Percentiles rank a stretch among this genome's conserved stretches.
phyloP scores from a whole-genome alignment of 1,140 invertebrate genomes.

The Listronotus oregonensis region DNA sequence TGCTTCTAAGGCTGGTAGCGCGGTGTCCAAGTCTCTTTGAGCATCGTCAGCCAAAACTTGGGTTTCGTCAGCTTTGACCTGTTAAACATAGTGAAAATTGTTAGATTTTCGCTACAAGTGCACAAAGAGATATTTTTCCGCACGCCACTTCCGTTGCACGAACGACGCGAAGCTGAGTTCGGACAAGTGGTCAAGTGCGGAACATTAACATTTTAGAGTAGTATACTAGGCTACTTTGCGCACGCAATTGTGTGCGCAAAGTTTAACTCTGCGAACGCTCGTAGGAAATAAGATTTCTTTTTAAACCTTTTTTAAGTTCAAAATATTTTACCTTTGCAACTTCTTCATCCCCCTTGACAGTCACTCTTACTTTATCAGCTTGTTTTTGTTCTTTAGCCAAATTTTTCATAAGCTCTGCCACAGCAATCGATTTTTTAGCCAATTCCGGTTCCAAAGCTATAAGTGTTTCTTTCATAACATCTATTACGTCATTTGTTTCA shows the following conservation, averaged over 20 bases:
- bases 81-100: too few species aligned
- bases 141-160: too few species aligned
- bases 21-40: constrained; percentile 80
- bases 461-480: constrained; percentile 86
- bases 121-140: too few species aligned
- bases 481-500: constrained; percentile 83
- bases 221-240: too few species aligned
- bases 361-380: constrained; percentile 78
- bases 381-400: constrained; percentile 80
- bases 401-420: constrained; percentile 75
- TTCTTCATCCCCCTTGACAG: constrained; percentile 78
- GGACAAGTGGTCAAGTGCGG: too few species aligned
- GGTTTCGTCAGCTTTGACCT: constrained; percentile 80
- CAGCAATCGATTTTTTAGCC: constrained; percentile 80
- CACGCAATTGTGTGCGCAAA: too few species aligned
- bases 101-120: too few species aligned
- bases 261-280: too few species aligned
- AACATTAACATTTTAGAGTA: too few species aligned
- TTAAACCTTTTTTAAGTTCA: too few species aligned
- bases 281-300: too few species aligned
- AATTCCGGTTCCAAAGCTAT: constrained; percentile 83
- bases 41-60: constrained; percentile 84
- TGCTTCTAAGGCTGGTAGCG: constrained; percentile 81
- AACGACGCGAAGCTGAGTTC: too few species aligned
- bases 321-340: constrained; percentile 68